Evolutionary conservation across 2,797 vertebrate genomes (phyloP), one percentile per base, ranked within the genome.

Genomic region (Sebastes matsubarae): DNA sequence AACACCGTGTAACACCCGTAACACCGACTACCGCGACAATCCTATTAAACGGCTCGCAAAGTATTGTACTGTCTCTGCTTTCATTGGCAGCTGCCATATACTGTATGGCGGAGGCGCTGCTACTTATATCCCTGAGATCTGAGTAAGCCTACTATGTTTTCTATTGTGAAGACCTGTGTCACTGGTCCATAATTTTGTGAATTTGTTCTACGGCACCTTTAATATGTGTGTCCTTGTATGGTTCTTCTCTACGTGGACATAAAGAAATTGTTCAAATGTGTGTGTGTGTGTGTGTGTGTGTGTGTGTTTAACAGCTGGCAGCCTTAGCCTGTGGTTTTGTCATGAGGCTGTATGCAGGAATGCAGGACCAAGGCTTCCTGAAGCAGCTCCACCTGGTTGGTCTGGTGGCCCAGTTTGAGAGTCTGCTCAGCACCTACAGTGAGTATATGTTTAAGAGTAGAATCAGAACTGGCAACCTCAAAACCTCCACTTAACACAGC

Each of bases 341-440:
- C 87, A 98, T 99, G 94, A 97, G 96, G 78, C 68, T 99, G 69
- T 97, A 98, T 20, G 95, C 98, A 5, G 96, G 97, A 92, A 93
- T 98, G 88, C 95, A 95, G 5, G 98, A 99, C 88, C 96, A 97
- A 89, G 94, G 94, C 75, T 99, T 99, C 92, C 95, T 99, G 20
- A 96, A 93, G 78, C 99, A 99, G 91, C 98, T 99, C 72, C 97
- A 97, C 75, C 96, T 95, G 0, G 97, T 98, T 67, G 99, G 99
- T 13, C 87, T 99, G 83, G 91, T 99, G 4, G 97, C 97, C 57
- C 97, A 99, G 71, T 99, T 98, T 72, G 98, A 99, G 94, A 97
- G 99, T 79, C 96, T 99, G 25, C 97, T 99, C 65, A 99, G 99
- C 85, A 99, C 98, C 0, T 99, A 99, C 55, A 99, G 98, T 99